phyloP scores from a whole-genome alignment of 2,888 invertebrate species.

The Tachystola acroxantha region DNA sequence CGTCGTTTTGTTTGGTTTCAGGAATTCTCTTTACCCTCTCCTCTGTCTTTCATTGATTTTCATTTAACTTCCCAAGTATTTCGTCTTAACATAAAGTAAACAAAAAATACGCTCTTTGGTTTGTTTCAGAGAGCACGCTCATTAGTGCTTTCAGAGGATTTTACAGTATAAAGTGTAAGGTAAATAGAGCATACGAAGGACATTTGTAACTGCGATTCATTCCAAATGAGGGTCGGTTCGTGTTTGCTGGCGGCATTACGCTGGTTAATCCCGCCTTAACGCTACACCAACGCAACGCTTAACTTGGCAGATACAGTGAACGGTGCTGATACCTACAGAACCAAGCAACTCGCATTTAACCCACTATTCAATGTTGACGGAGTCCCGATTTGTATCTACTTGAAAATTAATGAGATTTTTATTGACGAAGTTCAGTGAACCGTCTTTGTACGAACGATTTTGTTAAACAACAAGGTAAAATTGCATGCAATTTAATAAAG shows the following conservation, averaged over 20 bases:
- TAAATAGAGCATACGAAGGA: conserved; percentile 45
- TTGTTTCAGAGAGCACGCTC: conserved; percentile 4
- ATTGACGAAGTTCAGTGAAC: conserved; percentile 1
- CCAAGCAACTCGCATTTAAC: conserved; percentile 24
- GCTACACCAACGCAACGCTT: conserved; percentile 23
- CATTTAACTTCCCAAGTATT: background rate
- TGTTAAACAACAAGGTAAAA: background rate
- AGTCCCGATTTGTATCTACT: conserved; percentile 8
- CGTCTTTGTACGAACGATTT: background rate
- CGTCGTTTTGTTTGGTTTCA: no score
- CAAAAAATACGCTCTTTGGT: background rate
- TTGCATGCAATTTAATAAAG: background rate
- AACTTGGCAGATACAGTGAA: conserved; percentile 23
- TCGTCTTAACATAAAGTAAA: background rate
- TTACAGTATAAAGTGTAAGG: conserved; percentile 15
- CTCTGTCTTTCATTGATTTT: no score
- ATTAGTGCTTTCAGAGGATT: conserved; percentile 12
- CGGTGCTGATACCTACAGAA: no score
- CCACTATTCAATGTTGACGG: conserved; percentile 26
- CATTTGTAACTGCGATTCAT: conserved; percentile 33
- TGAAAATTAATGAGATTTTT: conserved; percentile 7
- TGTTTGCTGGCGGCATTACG: conserved; percentile 51
- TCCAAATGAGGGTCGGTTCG: conserved; percentile 32
- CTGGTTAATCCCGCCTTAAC: conserved; percentile 32
- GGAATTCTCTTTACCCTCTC: background rate